Evolutionary conservation across 2,113 vertebrate genomes (phyloP).

Genomic region (Oryctolagus cuniculus): DNA sequence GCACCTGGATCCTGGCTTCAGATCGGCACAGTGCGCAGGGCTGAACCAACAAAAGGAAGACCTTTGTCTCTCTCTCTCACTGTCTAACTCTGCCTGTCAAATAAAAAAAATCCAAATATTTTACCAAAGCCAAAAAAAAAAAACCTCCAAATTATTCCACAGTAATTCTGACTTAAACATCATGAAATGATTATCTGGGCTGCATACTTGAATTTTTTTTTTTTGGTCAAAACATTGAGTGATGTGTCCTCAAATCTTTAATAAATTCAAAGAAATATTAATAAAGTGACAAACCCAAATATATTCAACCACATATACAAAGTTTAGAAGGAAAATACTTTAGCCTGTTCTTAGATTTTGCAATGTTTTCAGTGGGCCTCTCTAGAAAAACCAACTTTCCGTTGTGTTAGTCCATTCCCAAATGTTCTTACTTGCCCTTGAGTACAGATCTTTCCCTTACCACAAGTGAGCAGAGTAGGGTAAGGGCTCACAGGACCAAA

Average conservation of each 20-base stretch:
- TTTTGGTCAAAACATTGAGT: neutral
- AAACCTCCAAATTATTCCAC: neutral
- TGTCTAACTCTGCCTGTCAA: no score
- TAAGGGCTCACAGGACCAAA: neutral
- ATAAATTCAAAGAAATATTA: neutral
- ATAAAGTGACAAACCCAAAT: constrained; percentile 29
- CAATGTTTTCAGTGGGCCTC: neutral
- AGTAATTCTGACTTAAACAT: neutral
- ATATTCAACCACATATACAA: neutral
- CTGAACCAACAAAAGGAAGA: no score
- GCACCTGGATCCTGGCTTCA: no score
- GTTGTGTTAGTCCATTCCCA: neutral
- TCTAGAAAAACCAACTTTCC: neutral
- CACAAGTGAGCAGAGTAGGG: neutral
- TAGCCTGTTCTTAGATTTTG: neutral
- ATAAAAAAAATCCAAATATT: neutral
- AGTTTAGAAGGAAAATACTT: neutral
- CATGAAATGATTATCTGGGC: constrained; percentile 7
- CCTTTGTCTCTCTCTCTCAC: no score
- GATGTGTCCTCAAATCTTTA: no score
- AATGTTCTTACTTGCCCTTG: neutral
- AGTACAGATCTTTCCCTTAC: neutral
- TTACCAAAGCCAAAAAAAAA: neutral
- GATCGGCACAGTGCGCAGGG: no score
- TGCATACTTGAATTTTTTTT: neutral